Percentiles rank a stretch among this genome's conserved stretches.
Evolutionary conservation across 1,140 invertebrate species (phyloP).

Genomic region (Danaus melanippus): DNA sequence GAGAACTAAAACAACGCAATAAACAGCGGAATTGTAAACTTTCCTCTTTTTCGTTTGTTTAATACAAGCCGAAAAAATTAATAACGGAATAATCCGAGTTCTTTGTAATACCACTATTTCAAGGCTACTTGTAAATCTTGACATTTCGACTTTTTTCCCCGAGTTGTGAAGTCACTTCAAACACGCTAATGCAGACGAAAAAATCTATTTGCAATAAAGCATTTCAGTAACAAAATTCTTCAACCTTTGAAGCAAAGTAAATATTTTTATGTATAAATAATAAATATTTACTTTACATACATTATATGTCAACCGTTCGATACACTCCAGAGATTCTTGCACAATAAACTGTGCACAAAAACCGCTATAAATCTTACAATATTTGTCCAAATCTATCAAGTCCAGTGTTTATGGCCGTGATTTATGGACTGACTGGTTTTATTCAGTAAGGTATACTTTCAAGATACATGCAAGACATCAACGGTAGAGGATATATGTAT

Average conservation of each 20-base stretch:
- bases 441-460: conserved; percentile 3
- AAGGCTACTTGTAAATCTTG: too few relatives aligned
- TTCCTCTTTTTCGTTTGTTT: too few relatives aligned
- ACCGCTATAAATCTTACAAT: conserved; percentile 20
- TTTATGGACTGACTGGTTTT: conserved; percentile 14
- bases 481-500: not conserved
- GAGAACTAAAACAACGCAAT: too few relatives aligned
- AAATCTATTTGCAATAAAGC: not conserved
- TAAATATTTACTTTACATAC: conserved; percentile 12
- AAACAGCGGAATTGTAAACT: too few relatives aligned
- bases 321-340: too few relatives aligned
- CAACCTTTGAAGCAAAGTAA: not conserved
- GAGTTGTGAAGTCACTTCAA: not conserved
- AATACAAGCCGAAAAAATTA: too few relatives aligned
- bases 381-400: conserved; percentile 20
- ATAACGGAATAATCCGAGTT: too few relatives aligned
- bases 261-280: not conserved
- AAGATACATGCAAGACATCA: not conserved
- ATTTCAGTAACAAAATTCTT: not conserved
- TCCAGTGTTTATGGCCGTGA: conserved; percentile 18
- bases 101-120: too few relatives aligned
- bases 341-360: conserved; percentile 7
- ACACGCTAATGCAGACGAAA: not conserved
- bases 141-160: too few relatives aligned
- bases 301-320: conserved; percentile 11